phyloP scores from a whole-genome alignment of 23 tunicate species.

The Aplidium turbinatum region DNA sequence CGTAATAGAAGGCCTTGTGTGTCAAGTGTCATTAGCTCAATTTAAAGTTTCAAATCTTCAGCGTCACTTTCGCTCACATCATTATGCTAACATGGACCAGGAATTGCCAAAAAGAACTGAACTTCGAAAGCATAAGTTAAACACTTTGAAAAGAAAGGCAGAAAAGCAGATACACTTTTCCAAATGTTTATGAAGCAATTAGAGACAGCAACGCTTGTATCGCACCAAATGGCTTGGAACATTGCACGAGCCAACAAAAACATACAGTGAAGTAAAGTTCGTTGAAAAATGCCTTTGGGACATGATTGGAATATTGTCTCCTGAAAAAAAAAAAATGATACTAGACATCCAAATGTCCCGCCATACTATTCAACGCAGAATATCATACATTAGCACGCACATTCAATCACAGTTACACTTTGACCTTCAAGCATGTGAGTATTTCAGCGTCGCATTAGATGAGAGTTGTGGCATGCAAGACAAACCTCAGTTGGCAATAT shows the following conservation, averaged over 20 bases:
- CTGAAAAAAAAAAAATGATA: constrained; percentile 44
- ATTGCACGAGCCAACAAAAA: constrained; percentile 55
- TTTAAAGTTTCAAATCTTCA: constrained; percentile 47
- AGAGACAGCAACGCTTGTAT: constrained; percentile 40
- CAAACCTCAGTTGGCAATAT: constrained; percentile 37
- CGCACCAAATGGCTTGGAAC: constrained; percentile 40
- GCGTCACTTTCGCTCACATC: constrained; percentile 42
- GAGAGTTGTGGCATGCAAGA: constrained; percentile 52
- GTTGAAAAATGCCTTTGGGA: constrained; percentile 63
- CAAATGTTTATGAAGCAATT: constrained; percentile 41
- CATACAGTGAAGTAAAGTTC: constrained; percentile 60
- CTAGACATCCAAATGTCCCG: constrained; percentile 39
- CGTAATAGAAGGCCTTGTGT: constrained; percentile 40
- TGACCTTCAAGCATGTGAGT: constrained; percentile 29
- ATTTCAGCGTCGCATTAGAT: constrained; percentile 47
- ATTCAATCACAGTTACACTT: constrained; percentile 53
- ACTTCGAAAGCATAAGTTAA: constrained; percentile 32
- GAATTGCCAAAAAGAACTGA: constrained; percentile 37
- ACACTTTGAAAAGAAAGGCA: constrained; percentile 43
- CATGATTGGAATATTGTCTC: constrained; percentile 47
- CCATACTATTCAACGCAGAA: constrained; percentile 39
- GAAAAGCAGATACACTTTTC: constrained; percentile 45
- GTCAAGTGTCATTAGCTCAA: constrained; percentile 44
- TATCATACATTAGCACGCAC: constrained; percentile 33
- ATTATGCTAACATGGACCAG: constrained; percentile 30